Conservation (phyloP, 2,888 invertebrate species). For the Metalampra italica region DNA sequence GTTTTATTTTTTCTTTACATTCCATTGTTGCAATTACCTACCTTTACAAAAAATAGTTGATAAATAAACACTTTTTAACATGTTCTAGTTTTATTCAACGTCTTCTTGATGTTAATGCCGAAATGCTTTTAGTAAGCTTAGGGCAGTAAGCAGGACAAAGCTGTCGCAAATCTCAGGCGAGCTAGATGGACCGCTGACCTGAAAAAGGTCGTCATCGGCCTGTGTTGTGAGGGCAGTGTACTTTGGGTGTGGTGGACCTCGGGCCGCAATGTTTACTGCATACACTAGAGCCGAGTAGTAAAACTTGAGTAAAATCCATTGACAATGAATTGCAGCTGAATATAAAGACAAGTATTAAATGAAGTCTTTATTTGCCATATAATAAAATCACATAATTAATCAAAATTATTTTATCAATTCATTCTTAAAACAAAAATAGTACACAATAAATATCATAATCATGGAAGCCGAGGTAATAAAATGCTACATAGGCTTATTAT, state of each 20-base stretch:
- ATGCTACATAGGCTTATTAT: conserved; percentile 31
- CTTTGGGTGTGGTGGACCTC: too few relatives aligned
- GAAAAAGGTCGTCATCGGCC: too few relatives aligned
- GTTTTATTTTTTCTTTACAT: conserved; percentile 42
- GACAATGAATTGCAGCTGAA: too few relatives aligned
- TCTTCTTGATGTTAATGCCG: too few relatives aligned
- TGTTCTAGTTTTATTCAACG: conserved; percentile 13
- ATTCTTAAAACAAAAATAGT: conserved; percentile 45
- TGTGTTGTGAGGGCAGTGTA: too few relatives aligned
- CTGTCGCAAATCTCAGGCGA: too few relatives aligned
- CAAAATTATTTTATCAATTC: conserved; percentile 42
- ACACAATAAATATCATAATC: conserved; percentile 31
- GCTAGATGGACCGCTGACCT: too few relatives aligned
- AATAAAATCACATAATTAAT: conserved; percentile 45
- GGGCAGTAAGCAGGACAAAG: too few relatives aligned
- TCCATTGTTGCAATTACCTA: conserved; percentile 58
- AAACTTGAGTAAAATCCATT: too few relatives aligned
- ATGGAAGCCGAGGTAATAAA: conserved; percentile 66
- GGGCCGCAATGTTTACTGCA: too few relatives aligned
- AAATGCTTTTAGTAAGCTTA: too few relatives aligned
- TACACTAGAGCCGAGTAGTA: too few relatives aligned
- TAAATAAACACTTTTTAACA: conserved; percentile 42
- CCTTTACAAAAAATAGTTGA: conserved; percentile 24
- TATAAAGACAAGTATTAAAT: conserved; percentile 9
- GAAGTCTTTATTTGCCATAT: conserved; percentile 46